Evolutionary conservation across 2,797 vertebrate genomes (phyloP).

Genomic region (Hemibagrus guttatus): DNA sequence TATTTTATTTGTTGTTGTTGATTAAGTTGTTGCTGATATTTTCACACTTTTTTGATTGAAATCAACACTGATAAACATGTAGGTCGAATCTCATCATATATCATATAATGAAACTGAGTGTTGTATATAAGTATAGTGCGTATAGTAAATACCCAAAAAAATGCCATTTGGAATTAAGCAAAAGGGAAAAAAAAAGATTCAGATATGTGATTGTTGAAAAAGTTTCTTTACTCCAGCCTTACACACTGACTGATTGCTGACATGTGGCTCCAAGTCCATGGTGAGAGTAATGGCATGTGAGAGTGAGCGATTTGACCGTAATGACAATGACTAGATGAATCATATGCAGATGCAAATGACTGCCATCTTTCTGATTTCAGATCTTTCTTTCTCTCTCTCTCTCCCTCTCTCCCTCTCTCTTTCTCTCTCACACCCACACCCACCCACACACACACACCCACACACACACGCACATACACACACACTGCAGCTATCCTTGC

Average conservation of each 20-base stretch:
- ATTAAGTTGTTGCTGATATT: background rate
- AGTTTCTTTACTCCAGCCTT: background rate
- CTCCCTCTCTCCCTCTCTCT: background rate
- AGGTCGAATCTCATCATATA: background rate
- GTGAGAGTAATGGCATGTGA: slow-evolving; percentile 39
- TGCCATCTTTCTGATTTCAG: slow-evolving; percentile 26
- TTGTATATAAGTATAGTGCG: background rate
- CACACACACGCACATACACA: slow-evolving; percentile 20
- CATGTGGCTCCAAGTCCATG: slow-evolving; percentile 5
- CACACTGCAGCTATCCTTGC: slow-evolving; percentile 31
- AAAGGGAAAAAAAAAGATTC: background rate
- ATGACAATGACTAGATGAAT: slow-evolving; percentile 48
- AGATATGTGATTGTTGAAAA: background rate
- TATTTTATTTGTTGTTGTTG: background rate
- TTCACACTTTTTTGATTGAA: background rate
- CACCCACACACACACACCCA: background rate
- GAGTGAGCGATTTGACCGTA: slow-evolving; percentile 44
- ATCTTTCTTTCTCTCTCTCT: background rate
- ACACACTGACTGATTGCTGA: slow-evolving; percentile 21
- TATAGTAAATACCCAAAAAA: background rate
- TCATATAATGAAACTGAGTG: background rate
- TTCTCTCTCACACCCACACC: background rate
- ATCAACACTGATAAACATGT: background rate
- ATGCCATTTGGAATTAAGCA: background rate
- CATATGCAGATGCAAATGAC: slow-evolving; percentile 28